Conservation (phyloP, 1,140 invertebrate species). For the Apis laboriosa region DNA sequence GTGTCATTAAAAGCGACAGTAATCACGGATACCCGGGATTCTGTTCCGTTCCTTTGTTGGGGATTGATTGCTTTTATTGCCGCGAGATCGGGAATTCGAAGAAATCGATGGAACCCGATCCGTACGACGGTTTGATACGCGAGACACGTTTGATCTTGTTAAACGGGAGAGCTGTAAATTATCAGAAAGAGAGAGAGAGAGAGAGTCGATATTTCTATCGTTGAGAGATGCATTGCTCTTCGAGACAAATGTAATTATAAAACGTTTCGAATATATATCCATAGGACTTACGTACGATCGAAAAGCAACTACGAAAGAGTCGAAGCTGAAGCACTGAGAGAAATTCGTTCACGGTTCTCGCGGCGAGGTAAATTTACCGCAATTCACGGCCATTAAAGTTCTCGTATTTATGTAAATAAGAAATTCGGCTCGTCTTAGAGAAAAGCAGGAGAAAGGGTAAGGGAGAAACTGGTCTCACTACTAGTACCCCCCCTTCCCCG, state of each 20-base stretch:
- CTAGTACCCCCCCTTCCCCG: not conserved
- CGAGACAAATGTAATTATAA: not conserved
- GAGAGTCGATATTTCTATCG: not conserved
- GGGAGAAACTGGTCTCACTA: constrained; percentile 21
- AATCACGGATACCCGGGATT: constrained; percentile 30
- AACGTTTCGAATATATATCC: not conserved
- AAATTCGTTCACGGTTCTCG: not conserved
- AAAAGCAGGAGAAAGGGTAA: not conserved
- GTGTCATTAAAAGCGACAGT: constrained; percentile 52
- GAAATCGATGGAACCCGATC: constrained; percentile 8
- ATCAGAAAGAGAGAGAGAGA: not conserved
- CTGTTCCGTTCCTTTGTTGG: not conserved
- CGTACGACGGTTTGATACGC: not conserved
- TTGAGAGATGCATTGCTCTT: not conserved
- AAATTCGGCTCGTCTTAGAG: constrained; percentile 57
- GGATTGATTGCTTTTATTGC: constrained; percentile 43
- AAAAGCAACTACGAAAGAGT: not conserved
- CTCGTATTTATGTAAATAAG: constrained; percentile 73
- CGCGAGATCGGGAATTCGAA: constrained; percentile 11
- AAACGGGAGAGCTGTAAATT: not conserved
- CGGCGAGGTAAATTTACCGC: constrained; percentile 32
- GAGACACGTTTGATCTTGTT: constrained; percentile 14
- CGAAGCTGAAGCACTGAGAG: not conserved
- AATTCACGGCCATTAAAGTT: constrained; percentile 61
- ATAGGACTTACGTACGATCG: not conserved